Percentiles rank a stretch among this genome's conserved stretches.
phyloP scores from a whole-genome alignment of 2,888 invertebrate species.

The Lissocephala sabroskyi region DNA sequence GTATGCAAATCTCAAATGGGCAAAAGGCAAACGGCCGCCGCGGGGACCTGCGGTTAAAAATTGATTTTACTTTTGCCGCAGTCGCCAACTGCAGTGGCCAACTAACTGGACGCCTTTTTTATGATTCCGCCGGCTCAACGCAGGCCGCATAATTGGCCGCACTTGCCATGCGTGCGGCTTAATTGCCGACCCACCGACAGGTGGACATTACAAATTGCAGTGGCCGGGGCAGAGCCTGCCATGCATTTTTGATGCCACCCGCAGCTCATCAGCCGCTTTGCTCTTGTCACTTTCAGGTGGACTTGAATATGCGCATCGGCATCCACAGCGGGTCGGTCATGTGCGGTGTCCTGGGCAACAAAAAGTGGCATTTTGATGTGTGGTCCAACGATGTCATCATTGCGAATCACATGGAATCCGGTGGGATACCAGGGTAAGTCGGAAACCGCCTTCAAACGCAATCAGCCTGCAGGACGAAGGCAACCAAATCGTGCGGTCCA shows the following conservation, averaged over 20 bases:
- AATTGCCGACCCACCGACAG: slow-evolving; percentile 25
- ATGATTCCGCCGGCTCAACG: too few relatives aligned
- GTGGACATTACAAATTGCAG: slow-evolving; percentile 1
- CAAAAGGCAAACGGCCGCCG: slow-evolving; percentile 30
- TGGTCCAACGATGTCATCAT: slow-evolving; percentile 96
- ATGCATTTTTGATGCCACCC: slow-evolving; percentile 19
- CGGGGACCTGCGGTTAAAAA: slow-evolving; percentile 21
- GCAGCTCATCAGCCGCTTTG: background rate
- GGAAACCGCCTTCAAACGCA: too few relatives aligned
- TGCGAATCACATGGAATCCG: slow-evolving; percentile 97
- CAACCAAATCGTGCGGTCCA: too few relatives aligned
- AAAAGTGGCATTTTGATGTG: slow-evolving; percentile 95
- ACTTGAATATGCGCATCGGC: slow-evolving; percentile 97
- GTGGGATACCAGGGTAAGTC: slow-evolving; percentile 93
- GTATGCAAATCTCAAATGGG: slow-evolving; percentile 61
- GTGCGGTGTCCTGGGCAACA: slow-evolving; percentile 93
- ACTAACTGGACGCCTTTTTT: slow-evolving; percentile 2
- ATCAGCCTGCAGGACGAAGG: too few relatives aligned
- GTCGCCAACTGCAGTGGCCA: background rate
- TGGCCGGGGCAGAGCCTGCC: slow-evolving; percentile 8
- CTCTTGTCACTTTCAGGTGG: slow-evolving; percentile 77
- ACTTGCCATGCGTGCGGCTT: slow-evolving; percentile 8
- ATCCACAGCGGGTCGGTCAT: slow-evolving; percentile 97
- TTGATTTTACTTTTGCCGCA: slow-evolving; percentile 17
- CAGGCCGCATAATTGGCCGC: slow-evolving; percentile 26